These are phyloP conservation scores for Lamellibrachia satsuma DNA, from an alignment of 2,888 invertebrate species.

Conservation along the genomic window DNA sequence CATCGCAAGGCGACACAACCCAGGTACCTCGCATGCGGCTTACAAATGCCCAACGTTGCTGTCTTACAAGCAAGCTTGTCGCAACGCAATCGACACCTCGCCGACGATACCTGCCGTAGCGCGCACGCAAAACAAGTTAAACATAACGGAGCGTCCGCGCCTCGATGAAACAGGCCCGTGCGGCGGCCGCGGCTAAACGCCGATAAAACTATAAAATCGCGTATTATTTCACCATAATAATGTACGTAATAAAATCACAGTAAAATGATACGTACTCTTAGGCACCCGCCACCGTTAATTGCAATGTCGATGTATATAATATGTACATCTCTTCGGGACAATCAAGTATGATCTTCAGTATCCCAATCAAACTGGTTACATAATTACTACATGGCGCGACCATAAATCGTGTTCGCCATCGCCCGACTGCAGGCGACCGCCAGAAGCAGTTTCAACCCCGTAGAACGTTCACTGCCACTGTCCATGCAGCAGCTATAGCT, in stretches of 20 bases:
- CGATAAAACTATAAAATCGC: background rate
- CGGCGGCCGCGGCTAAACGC: background rate
- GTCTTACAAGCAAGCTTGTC: background rate
- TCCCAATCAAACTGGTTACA: background rate
- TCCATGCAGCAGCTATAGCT: background rate
- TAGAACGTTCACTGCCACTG: background rate
- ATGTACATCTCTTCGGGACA: background rate
- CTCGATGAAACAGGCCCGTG: background rate
- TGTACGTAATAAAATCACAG: background rate
- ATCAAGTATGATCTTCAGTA: background rate
- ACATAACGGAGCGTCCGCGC: background rate
- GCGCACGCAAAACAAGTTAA: background rate
- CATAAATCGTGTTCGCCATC: background rate
- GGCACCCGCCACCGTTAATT: background rate
- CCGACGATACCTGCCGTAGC: background rate
- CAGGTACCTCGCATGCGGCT: background rate
- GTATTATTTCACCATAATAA: background rate
- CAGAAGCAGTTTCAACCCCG: background rate
- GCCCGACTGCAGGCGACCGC: background rate
- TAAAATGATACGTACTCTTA: background rate
- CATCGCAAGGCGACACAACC: background rate
- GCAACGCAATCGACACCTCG: background rate
- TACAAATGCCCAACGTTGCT: background rate
- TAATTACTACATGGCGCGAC: background rate
- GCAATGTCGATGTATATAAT: background rate